Evolutionary conservation across 2,113 vertebrate species (phyloP).

Genomic region (human): DNA sequence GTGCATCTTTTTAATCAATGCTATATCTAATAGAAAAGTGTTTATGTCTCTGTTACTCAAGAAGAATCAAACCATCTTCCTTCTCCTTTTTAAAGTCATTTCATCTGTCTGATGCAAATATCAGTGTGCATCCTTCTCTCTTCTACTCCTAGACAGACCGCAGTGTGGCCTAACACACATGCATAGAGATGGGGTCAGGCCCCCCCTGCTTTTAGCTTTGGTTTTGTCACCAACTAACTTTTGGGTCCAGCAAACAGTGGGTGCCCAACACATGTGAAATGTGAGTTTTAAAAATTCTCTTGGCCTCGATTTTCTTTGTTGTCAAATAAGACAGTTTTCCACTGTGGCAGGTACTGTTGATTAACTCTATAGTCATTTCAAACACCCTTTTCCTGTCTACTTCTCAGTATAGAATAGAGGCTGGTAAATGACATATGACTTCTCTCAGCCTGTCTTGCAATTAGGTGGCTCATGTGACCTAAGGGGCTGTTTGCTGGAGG

Average conservation of each 20-base stretch:
- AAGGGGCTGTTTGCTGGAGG: neutral
- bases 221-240: neutral
- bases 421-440: neutral
- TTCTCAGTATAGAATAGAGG: neutral
- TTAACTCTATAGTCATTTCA: neutral
- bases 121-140: neutral
- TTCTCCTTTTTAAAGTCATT: neutral
- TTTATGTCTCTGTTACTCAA: slow-evolving; percentile 14
- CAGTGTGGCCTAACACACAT: neutral
- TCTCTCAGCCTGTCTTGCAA: neutral
- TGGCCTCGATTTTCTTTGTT: neutral
- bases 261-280: neutral
- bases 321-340: neutral
- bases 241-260: neutral
- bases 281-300: slow-evolving; percentile 27
- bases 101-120: neutral
- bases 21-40: neutral
- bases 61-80: neutral
- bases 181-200: neutral
- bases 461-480: neutral
- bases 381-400: neutral
- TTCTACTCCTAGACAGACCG: neutral
- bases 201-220: neutral
- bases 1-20: neutral
- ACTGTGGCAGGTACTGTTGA: neutral